Conservation (phyloP, 1,140 invertebrate species). For the Monomorium pharaonis region DNA sequence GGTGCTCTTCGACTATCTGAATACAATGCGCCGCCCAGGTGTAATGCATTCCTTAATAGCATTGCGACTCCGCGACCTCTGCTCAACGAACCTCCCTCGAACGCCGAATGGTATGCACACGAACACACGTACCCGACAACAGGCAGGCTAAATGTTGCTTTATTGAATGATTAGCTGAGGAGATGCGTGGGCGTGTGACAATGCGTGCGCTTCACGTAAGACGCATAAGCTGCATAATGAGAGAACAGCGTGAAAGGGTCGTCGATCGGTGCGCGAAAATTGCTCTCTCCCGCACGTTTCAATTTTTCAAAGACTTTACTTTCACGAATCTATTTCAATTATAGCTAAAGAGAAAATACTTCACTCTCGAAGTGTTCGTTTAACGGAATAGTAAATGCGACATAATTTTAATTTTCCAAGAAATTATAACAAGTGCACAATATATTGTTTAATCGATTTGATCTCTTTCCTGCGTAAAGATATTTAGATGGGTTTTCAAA, state of each 20-base stretch:
- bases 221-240: not conserved
- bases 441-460: not conserved
- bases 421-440: not conserved
- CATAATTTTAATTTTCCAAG: not conserved
- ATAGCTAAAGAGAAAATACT: not conserved
- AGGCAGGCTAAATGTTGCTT: conserved; percentile 56
- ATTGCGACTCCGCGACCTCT: conserved; percentile 72
- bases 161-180: conserved; percentile 71
- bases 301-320: not conserved
- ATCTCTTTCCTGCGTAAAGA: not conserved
- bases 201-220: conserved; percentile 64
- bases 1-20: conserved; percentile 74
- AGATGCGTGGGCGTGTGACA: conserved; percentile 68
- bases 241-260: not conserved
- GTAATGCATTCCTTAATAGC: conserved; percentile 78
- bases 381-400: not conserved
- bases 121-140: conserved; percentile 8
- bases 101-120: conserved; percentile 4
- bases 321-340: not conserved
- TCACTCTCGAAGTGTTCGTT: not conserved
- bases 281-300: not conserved
- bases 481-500: conserved; percentile 15
- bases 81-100: conserved; percentile 17
- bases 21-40: conserved; percentile 80
- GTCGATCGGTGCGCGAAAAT: not conserved